Conservation (phyloP, 2,113 vertebrate species). For the Daphoenositta chrysoptera region DNA sequence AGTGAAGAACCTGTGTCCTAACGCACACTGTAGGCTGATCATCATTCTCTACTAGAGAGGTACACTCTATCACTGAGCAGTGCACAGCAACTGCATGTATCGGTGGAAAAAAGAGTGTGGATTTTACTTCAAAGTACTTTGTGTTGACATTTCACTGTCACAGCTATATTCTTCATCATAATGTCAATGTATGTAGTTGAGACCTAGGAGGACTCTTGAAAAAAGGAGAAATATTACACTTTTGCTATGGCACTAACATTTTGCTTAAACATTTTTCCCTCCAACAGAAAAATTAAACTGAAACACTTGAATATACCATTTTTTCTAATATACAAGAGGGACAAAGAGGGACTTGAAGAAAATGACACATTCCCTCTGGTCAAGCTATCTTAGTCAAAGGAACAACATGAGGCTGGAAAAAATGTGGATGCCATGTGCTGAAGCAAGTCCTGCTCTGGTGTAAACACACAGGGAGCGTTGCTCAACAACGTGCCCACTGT, state of each 20-base stretch:
- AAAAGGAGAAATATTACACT: constrained; percentile 28
- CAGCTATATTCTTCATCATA: constrained; percentile 28
- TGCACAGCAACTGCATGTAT: constrained; percentile 45
- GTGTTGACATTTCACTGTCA: not conserved
- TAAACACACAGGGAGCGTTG: constrained; percentile 6
- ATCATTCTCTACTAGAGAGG: constrained; percentile 58
- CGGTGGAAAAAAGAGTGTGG: not conserved
- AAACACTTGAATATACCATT: constrained; percentile 23
- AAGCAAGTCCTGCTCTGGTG: constrained; percentile 50
- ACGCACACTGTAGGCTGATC: constrained; percentile 54
- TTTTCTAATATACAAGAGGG: constrained; percentile 35
- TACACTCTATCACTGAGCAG: constrained; percentile 53
- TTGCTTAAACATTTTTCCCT: constrained; percentile 49
- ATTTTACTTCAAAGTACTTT: not conserved
- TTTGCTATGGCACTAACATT: constrained; percentile 65
- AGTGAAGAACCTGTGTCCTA: constrained; percentile 28
- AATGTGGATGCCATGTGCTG: constrained; percentile 57
- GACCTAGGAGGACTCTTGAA: constrained; percentile 53
- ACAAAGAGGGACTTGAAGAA: constrained; percentile 54
- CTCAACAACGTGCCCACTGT: constrained; percentile 18
- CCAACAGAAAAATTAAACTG: constrained; percentile 44
- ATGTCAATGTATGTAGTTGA: constrained; percentile 26
- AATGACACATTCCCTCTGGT: constrained; percentile 47
- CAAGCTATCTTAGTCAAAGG: constrained; percentile 64
- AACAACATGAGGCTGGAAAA: constrained; percentile 33